A percentile compares a stretch with the other conserved stretches of the same genome.
phyloP scores from a whole-genome alignment of 2,888 invertebrate species.

The Lepidochitona cinerea region DNA sequence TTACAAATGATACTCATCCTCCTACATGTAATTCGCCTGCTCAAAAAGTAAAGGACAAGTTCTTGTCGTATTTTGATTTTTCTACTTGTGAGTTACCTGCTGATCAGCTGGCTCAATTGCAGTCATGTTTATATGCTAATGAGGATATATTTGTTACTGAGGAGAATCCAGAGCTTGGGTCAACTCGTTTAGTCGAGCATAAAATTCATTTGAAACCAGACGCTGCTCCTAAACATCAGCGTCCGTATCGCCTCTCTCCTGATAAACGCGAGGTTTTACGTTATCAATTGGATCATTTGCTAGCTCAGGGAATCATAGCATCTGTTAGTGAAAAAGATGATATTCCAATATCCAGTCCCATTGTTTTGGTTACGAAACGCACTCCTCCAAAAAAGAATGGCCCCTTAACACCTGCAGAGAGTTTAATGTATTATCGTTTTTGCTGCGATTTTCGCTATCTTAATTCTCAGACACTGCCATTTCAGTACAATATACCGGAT shows the following conservation, averaged over 20 bases:
- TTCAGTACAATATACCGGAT: constrained; percentile 9
- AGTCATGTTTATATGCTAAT: no score
- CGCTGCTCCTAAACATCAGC: neutral
- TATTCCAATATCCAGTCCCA: constrained; percentile 4
- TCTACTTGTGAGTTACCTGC: no score
- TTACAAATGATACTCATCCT: no score
- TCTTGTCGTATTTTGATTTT: constrained; percentile 1
- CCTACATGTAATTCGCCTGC: no score
- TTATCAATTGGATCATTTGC: constrained; percentile 5
- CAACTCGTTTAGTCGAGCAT: neutral
- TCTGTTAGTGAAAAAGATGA: constrained; percentile 5
- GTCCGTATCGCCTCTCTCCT: neutral
- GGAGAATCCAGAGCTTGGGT: neutral
- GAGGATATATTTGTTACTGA: constrained; percentile 11
- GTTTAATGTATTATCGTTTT: neutral
- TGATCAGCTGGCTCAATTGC: no score
- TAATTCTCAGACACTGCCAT: constrained; percentile 6
- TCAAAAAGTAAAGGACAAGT: no score
- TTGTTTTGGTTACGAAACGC: neutral
- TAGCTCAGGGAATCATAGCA: constrained; percentile 6
- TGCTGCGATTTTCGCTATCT: constrained; percentile 11
- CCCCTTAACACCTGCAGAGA: neutral
- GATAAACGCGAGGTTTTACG: constrained; percentile 11
- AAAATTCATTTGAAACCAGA: constrained; percentile 5
- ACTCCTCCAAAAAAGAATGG: neutral